Base-by-base conservation (phyloP, 2,888 invertebrate species). In the Ichneumoninae sp. region DNA sequence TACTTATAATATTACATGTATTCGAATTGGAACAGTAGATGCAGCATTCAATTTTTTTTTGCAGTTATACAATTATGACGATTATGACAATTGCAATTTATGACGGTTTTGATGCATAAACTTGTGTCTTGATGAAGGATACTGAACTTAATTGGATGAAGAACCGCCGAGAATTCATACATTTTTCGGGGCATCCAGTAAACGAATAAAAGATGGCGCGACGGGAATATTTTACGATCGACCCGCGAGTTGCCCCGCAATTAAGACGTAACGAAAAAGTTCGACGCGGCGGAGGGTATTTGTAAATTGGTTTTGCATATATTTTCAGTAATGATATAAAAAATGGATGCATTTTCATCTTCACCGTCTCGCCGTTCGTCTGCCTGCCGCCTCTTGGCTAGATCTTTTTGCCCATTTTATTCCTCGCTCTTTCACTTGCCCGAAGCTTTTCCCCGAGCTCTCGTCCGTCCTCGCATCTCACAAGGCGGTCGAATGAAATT, bases 381-480 rank as follows among this genome's bases (percentile, higher is more conserved):
- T 13, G 16, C 44, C 54, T 26, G 62, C 7, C 54, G 68, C 16
- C 50, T 57, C 44, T 69, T n/a, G 16, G 16, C 44, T 4, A 47
- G 57, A 69, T 70, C 52, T 76, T 66, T 65, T 66, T 13, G 44
- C 57, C 33, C 44, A 44, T 69, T 33, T 70, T 71, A 26, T 75
- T 40, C 36, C 52, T 36, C 16, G 16, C 13, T 66, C 33, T 62
- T 68, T 71, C 75, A 69, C 77, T 3, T 44, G 72, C 22, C 3
- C 57, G 22, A 22, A 69, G 71, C 86, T 82, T 68, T 86, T 83
- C 86, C 78, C 74, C 83, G 75, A 75, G 26, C 16, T 80, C 50
- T 72, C 57, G 13, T 26, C 22, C 10, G 57, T 26, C 57, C 22
- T 57, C 57, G 57, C 57, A 5, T 57, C 57, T 62, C 62, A 65